These are phyloP conservation scores for Gastrophryne carolinensis DNA, from an alignment of 2,797 vertebrate genomes.

Conservation along the genomic window DNA sequence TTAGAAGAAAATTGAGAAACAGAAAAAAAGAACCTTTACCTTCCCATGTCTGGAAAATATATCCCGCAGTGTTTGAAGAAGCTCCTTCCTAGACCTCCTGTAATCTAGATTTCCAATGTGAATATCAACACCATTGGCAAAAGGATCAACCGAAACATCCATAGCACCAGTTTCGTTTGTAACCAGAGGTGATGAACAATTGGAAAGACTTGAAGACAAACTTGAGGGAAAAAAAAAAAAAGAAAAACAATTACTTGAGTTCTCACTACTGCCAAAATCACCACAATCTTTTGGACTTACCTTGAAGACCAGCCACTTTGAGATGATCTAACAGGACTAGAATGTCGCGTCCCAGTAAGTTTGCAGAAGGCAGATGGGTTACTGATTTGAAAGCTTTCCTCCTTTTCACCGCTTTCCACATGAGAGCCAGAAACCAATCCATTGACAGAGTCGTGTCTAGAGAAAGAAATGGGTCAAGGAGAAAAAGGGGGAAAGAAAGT, in stretches of 20 bases:
- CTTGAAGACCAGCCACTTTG: slow-evolving; percentile 90
- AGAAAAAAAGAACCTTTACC: slow-evolving; percentile 66
- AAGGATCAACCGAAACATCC: slow-evolving; percentile 75
- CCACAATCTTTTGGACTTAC: slow-evolving; percentile 64
- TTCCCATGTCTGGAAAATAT: slow-evolving; percentile 85
- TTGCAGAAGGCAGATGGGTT: slow-evolving; percentile 96
- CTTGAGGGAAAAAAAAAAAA: slow-evolving; percentile 54
- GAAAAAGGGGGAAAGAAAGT: no score
- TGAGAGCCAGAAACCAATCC: slow-evolving; percentile 74
- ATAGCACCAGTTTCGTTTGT: slow-evolving; percentile 64
- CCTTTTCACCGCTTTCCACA: slow-evolving; percentile 72
- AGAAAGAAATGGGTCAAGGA: neutral
- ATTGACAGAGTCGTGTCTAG: slow-evolving; percentile 69
- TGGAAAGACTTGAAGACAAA: slow-evolving; percentile 83
- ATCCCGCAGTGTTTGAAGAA: slow-evolving; percentile 85
- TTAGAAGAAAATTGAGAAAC: neutral
- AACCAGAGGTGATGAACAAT: slow-evolving; percentile 82
- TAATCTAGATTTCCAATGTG: slow-evolving; percentile 94
- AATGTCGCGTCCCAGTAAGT: slow-evolving; percentile 80
- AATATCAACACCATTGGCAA: slow-evolving; percentile 86
- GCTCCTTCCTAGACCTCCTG: slow-evolving; percentile 90
- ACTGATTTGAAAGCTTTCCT: slow-evolving; percentile 85
- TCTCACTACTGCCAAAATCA: neutral
- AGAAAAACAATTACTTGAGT: no score
- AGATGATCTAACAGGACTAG: slow-evolving; percentile 79